These are phyloP conservation scores for Coendou prehensilis DNA, from an alignment of 2,797 vertebrate genomes.

Conservation along the genomic window DNA sequence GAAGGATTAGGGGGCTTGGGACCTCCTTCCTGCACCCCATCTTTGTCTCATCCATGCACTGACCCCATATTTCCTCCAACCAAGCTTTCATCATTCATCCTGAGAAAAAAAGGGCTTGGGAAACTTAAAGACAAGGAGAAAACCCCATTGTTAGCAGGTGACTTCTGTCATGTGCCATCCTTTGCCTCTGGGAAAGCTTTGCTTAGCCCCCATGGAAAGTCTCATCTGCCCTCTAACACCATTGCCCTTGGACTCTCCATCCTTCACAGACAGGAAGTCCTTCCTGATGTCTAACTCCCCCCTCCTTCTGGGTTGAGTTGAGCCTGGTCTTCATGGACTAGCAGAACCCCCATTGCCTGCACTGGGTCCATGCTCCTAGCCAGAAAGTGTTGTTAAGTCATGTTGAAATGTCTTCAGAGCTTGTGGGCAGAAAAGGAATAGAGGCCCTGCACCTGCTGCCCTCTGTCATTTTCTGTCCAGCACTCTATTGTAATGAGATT, in stretches of 20 bases:
- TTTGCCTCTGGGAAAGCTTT: constrained; percentile 30
- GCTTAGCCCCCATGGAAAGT: constrained; percentile 25
- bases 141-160: background rate
- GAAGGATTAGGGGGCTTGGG: background rate
- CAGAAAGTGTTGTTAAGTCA: background rate
- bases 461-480: background rate
- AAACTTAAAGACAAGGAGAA: background rate
- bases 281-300: constrained; percentile 37
- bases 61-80: background rate
- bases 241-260: background rate
- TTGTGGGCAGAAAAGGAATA: background rate
- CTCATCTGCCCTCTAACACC: constrained; percentile 33
- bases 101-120: background rate
- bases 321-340: background rate
- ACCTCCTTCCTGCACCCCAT: background rate
- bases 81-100: background rate
- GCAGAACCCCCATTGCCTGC: background rate
- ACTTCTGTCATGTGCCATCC: background rate
- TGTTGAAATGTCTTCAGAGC: background rate
- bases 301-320: background rate
- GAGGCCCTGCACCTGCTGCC: background rate
- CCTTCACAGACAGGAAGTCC: constrained; percentile 18
- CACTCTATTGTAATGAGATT: background rate
- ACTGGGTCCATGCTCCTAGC: background rate
- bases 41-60: background rate